phyloP scores from a whole-genome alignment of 2,797 vertebrate genomes.

The Phyllotis vaccarum region DNA sequence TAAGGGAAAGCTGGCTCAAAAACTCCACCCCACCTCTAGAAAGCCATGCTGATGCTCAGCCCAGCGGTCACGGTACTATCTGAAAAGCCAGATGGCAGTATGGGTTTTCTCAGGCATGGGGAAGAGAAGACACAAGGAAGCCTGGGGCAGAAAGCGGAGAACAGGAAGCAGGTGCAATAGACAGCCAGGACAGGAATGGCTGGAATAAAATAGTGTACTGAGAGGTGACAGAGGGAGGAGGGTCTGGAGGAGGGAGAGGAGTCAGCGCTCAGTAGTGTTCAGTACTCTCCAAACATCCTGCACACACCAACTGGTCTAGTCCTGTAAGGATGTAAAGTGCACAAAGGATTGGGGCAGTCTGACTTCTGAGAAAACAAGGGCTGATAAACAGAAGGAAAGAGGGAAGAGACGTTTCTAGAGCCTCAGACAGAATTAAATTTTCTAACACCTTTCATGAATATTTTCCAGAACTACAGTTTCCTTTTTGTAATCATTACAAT shows the following conservation, averaged over 20 bases:
- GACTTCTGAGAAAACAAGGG: not conserved
- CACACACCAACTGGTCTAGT: not conserved
- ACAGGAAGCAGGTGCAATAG: not conserved
- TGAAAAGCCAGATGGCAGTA: not conserved
- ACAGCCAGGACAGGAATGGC: not conserved
- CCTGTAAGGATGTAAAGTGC: not conserved
- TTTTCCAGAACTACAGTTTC: not conserved
- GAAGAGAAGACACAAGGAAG: not conserved
- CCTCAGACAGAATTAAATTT: not conserved
- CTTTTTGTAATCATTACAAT: constrained; percentile 5
- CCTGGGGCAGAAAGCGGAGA: not conserved
- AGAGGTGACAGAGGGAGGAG: not conserved
- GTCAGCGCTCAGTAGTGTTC: not conserved
- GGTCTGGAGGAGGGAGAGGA: not conserved
- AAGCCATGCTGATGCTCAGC: not conserved
- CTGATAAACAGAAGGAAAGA: not conserved
- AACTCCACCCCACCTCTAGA: not conserved
- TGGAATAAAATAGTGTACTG: not conserved
- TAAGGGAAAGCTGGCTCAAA: not conserved
- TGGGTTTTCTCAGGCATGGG: not conserved
- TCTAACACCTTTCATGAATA: not conserved
- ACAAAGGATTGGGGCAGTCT: not conserved
- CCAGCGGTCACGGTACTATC: not conserved
- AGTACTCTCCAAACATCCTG: not conserved
- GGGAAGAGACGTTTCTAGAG: not conserved